Evolutionary conservation across 2,113 vertebrate genomes (phyloP).

Genomic region (Caracal caracal): DNA sequence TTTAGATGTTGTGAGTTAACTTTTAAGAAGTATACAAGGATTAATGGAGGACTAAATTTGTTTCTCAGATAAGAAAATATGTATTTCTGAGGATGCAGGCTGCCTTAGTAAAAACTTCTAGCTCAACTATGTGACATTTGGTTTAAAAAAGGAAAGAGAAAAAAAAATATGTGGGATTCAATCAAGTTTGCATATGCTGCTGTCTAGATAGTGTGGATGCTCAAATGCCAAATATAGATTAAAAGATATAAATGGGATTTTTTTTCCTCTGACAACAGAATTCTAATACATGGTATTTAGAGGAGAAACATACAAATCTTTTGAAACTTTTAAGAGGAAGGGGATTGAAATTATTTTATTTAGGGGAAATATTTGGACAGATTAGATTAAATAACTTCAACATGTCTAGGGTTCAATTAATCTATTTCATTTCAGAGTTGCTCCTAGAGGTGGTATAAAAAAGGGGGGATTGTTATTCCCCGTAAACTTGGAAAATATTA

Average conservation of each 20-base stretch:
- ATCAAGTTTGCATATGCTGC: conserved; percentile 66
- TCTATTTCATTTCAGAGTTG: background rate
- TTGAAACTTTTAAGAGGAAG: background rate
- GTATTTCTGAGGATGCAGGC: background rate
- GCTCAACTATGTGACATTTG: conserved; percentile 56
- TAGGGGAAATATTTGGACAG: background rate
- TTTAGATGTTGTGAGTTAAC: background rate
- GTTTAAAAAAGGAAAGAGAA: conserved; percentile 51
- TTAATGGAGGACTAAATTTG: background rate
- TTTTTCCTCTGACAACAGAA: background rate
- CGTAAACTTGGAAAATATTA: background rate
- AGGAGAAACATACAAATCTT: background rate
- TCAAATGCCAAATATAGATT: conserved; percentile 58
- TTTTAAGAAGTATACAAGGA: background rate
- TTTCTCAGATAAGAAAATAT: background rate
- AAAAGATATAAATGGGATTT: conserved; percentile 13
- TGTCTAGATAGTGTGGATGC: conserved; percentile 53
- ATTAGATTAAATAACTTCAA: background rate
- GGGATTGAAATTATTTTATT: background rate
- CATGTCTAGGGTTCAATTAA: background rate
- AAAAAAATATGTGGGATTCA: conserved; percentile 53
- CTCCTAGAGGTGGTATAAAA: background rate
- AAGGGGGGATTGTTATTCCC: background rate
- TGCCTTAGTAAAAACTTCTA: conserved; percentile 29
- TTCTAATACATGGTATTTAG: conserved; percentile 24